Percentiles rank a stretch among this genome's conserved stretches.
phyloP scores from a whole-genome alignment of 2,797 vertebrate species.

The Neostethus bicornis region DNA sequence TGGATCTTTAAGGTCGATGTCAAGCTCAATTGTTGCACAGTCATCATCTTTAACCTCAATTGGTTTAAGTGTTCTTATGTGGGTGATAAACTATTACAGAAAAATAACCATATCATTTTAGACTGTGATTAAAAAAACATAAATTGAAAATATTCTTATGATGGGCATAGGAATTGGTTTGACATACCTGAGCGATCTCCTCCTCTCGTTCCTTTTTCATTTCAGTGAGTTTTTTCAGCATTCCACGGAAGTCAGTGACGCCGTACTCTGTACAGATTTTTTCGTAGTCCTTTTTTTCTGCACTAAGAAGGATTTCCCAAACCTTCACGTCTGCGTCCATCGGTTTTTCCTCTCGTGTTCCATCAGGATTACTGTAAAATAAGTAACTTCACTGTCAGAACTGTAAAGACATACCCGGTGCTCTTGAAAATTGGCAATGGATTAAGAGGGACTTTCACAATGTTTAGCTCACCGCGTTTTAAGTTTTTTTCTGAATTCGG shows the following conservation, averaged over 20 bases:
- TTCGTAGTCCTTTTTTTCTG: constrained; percentile 91
- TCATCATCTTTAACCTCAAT: constrained; percentile 79
- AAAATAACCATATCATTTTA: background rate
- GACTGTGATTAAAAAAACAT: background rate
- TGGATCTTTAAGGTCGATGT: constrained; percentile 86
- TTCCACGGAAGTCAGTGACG: constrained; percentile 87
- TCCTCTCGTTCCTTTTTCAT: constrained; percentile 81
- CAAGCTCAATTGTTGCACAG: constrained; percentile 84
- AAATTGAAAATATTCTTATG: background rate
- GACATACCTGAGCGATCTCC: constrained; percentile 80
- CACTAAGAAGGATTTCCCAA: constrained; percentile 89
- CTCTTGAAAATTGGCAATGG: background rate
- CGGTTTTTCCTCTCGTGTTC: constrained; percentile 62
- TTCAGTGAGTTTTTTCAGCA: constrained; percentile 86
- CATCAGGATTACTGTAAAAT: constrained; percentile 59
- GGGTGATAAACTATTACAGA: constrained; percentile 73
- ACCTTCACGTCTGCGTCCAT: constrained; percentile 79
- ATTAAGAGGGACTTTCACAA: background rate
- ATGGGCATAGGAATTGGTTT: constrained; percentile 16
- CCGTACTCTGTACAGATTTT: constrained; percentile 84
- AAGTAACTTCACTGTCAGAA: background rate
- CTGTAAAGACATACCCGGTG: background rate
- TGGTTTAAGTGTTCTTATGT: constrained; percentile 80
- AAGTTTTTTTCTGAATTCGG: constrained; percentile 80
- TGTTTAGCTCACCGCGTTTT: constrained; percentile 82